phyloP scores from a whole-genome alignment of 2,797 vertebrate genomes.

The Petrocephalus schoutedeni region DNA sequence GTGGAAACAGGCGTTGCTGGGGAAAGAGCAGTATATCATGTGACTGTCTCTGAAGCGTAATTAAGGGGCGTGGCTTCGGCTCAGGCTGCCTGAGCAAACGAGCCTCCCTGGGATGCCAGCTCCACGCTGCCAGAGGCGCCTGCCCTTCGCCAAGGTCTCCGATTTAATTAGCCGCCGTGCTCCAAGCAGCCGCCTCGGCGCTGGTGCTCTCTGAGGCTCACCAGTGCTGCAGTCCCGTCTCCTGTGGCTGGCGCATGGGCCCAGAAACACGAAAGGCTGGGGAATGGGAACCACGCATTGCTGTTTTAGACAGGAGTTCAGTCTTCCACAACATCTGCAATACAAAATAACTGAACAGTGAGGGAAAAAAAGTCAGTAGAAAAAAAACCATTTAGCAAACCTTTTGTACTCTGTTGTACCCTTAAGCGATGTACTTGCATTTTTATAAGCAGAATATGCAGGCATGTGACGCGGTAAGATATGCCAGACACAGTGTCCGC shows the following conservation, averaged over 20 bases:
- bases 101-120: background rate
- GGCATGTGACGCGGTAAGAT: background rate
- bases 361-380: background rate
- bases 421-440: background rate
- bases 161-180: background rate
- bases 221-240: background rate
- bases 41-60: background rate
- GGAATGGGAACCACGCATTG: background rate
- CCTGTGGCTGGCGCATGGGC: background rate
- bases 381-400: background rate
- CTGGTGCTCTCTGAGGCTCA: background rate
- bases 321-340: background rate
- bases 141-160: slow-evolving; percentile 7
- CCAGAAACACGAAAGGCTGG: background rate
- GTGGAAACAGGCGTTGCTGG: background rate
- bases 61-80: background rate
- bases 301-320: background rate
- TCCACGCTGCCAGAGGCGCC: background rate
- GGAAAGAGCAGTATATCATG: background rate
- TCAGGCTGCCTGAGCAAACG: background rate
- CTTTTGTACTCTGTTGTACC: background rate
- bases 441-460: background rate
- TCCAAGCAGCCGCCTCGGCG: background rate
- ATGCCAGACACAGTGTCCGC: background rate
- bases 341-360: background rate